Evolutionary conservation across 2,113 vertebrate genomes (phyloP), one percentile per base, ranked within the genome.

Genomic region (Hiodon tergisus): DNA sequence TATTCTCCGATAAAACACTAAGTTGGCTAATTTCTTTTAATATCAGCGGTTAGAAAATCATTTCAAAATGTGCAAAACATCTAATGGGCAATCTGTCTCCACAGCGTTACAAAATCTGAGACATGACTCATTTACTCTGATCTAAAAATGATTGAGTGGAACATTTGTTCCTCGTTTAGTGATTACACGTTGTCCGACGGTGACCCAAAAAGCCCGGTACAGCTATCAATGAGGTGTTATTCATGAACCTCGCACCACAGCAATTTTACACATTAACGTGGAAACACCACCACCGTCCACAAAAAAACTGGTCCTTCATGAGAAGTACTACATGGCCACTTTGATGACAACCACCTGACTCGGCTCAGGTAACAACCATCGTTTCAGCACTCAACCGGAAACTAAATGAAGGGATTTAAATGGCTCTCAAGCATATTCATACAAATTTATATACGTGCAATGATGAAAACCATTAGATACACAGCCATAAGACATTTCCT

Each of bases 141-240:
- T 66, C 58, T 74, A 63, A 62, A 73, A 65, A 73, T 73, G 72
- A 73, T 73, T 51, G 48, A 73, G 59, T 51, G 50, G 61, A 74
- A 74, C 16, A 66, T 61, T 73, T 60, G 71, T 46, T 59, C 72
- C 62, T 66, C 62, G 66, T 74, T 74, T 55, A 53, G 52, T 54
- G 61, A 66, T 50, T 65, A 31, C 53, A 11, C 17, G 63, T 65
- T 52, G 9, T 48, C 62, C 62, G 46, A 60, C 48, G 31, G 52
- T 66, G 61, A 74, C 72, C 16, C 60, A 2, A n/a, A 16, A 31
- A 73, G 48, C 61, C 72, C 61, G 17, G 62, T 46, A 54, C 50
- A 55, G 17, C 72, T 52, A 74, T 74, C 57, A 74, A 65, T 52
- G 72, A n/a, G 31, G 9, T 47, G n/a, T 62, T n/a, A 65, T 46